Percentiles rank a stretch among this genome's conserved stretches.
Evolutionary conservation across 2,113 vertebrate genomes (phyloP).

Genomic region (Steatornis caripensis): DNA sequence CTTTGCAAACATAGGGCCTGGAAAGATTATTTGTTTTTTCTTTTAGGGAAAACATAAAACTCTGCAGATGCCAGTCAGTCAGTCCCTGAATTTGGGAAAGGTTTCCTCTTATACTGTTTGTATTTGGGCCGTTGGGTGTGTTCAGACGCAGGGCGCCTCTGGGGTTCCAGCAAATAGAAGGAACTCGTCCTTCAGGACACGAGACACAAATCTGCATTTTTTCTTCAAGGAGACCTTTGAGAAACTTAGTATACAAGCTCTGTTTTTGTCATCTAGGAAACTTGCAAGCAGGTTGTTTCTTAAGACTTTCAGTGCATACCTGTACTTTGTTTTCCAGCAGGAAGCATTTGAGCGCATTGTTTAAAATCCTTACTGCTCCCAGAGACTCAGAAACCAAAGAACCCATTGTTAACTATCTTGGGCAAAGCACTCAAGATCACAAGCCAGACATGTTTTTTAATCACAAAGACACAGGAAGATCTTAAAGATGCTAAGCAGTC

Average conservation of each 20-base stretch:
- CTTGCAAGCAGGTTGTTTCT: neutral
- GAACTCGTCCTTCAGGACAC: neutral
- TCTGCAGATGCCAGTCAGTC: neutral
- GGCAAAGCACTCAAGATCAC: slow-evolving; percentile 14
- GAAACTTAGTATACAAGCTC: neutral
- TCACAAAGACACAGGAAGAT: neutral
- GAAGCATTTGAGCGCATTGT: neutral
- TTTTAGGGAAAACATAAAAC: neutral
- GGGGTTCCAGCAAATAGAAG: neutral
- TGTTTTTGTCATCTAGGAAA: neutral
- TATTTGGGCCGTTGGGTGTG: neutral
- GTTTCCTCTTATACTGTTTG: neutral
- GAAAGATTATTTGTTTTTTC: neutral
- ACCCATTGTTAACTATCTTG: neutral
- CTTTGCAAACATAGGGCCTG: neutral
- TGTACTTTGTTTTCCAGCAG: neutral
- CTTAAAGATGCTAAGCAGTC: neutral
- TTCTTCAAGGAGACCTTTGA: neutral
- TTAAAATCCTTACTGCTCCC: neutral
- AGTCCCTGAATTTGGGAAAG: neutral
- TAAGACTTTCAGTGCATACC: neutral
- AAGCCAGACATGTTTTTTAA: slow-evolving; percentile 16
- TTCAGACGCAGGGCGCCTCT: neutral
- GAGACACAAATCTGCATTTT: neutral
- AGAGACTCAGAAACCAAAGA: neutral